phyloP scores from a whole-genome alignment of 37 sponge, comb jelly and placozoan species.

The Agelas oroides region DNA sequence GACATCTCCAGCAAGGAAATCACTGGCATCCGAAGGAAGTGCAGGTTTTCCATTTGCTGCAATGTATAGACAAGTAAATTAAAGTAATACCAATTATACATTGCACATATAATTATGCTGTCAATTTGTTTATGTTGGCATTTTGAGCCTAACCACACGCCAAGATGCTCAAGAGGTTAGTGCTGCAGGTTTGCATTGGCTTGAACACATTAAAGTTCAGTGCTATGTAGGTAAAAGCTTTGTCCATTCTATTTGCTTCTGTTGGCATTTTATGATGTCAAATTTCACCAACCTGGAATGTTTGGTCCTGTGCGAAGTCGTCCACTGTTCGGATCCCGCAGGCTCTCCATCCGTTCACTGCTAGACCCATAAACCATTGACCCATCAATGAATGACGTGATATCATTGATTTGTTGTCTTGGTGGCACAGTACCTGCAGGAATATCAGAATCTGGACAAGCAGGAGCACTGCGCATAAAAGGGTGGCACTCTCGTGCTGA shows the following conservation, averaged over 20 bases:
- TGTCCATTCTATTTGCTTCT: not conserved
- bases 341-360: not conserved
- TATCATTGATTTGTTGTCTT: conserved; percentile 69
- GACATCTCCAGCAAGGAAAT: conserved; percentile 78
- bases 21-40: conserved; percentile 23
- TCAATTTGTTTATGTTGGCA: not conserved
- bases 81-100: not conserved
- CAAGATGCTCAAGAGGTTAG: no score
- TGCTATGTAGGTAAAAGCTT: no score
- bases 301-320: not conserved
- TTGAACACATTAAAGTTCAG: no score
- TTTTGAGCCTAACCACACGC: no score
- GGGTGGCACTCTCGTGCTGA: conserved; percentile 33
- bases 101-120: conserved; percentile 16
- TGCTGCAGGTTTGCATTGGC: no score
- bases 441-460: no score
- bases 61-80: not conserved
- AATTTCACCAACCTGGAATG: no score
- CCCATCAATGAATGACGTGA: conserved; percentile 69
- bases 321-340: conserved; percentile 3
- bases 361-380: conserved; percentile 62
- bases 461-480: conserved; percentile 26
- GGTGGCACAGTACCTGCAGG: not conserved
- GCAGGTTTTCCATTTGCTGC: not conserved
- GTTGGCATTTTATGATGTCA: no score